phyloP scores from a whole-genome alignment of 2,888 invertebrate species.

The Agrochola lota region DNA sequence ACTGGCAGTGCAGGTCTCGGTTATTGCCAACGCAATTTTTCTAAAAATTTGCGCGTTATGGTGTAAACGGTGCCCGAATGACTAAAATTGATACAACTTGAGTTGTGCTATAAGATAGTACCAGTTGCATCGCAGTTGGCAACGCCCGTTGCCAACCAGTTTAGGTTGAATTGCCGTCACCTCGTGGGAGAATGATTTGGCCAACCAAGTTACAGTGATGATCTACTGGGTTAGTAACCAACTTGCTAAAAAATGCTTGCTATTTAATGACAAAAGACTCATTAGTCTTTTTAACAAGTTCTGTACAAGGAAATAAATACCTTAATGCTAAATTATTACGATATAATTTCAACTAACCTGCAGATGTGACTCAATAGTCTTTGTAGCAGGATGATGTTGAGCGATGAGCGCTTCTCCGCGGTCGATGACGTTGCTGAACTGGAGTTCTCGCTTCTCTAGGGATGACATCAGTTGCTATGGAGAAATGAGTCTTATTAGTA shows the following conservation, averaged over 20 bases:
- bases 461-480: constrained; percentile 97
- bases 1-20: no score
- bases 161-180: no score
- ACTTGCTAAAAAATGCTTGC: neutral
- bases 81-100: no score
- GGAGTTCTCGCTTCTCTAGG: constrained; percentile 98
- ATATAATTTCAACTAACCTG: constrained; percentile 79
- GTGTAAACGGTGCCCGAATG: no score
- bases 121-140: no score
- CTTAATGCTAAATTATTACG: constrained; percentile 3
- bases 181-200: neutral
- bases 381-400: constrained; percentile 98
- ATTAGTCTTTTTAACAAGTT: neutral
- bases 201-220: neutral
- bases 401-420: constrained; percentile 98
- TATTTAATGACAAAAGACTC: neutral
- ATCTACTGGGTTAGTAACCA: neutral
- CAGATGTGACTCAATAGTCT: constrained; percentile 96
- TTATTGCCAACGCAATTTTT: no score
- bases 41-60: no score
- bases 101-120: no score
- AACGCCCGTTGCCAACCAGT: no score
- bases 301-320: neutral
- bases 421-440: constrained; percentile 99
- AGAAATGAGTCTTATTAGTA: constrained; percentile 58